phyloP scores from a whole-genome alignment of 2,888 invertebrate species.

The Argynnis bischoffii region DNA sequence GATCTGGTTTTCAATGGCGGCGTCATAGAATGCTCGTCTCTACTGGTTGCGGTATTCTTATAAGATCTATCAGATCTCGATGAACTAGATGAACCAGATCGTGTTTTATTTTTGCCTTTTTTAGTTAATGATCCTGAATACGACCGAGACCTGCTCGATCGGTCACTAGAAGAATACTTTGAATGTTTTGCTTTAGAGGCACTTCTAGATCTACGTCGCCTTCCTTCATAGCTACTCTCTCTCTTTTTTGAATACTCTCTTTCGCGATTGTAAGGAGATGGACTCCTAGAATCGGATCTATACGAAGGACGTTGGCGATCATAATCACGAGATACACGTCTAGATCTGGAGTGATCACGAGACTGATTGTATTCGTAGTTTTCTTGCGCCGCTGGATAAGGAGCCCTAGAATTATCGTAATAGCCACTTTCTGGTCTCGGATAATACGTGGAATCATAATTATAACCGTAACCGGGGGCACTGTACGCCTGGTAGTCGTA shows the following conservation, averaged over 20 bases:
- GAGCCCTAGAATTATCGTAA: slow-evolving; percentile 50
- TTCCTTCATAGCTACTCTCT: slow-evolving; percentile 55
- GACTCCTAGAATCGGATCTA: slow-evolving; percentile 60
- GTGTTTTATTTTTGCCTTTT: slow-evolving; percentile 22
- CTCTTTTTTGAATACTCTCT: slow-evolving; percentile 59
- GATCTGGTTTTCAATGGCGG: slow-evolving; percentile 54
- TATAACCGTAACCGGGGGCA: slow-evolving; percentile 57
- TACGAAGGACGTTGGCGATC: slow-evolving; percentile 51
- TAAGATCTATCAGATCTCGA: slow-evolving; percentile 60
- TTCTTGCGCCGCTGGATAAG: slow-evolving; percentile 45
- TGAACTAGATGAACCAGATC: slow-evolving; percentile 55
- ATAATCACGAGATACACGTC: slow-evolving; percentile 48
- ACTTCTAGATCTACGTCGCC: slow-evolving; percentile 57
- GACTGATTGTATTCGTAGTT: slow-evolving; percentile 47
- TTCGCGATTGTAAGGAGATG: slow-evolving; percentile 60
- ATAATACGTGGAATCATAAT: slow-evolving; percentile 63
- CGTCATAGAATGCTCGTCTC: slow-evolving; percentile 51
- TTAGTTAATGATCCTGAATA: slow-evolving; percentile 54
- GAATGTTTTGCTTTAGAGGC: slow-evolving; percentile 54
- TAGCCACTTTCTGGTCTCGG: slow-evolving; percentile 55
- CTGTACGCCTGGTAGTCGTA: slow-evolving; percentile 67
- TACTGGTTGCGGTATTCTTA: slow-evolving; percentile 47
- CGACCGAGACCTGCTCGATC: slow-evolving; percentile 62
- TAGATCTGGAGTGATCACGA: slow-evolving; percentile 46
- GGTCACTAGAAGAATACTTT: slow-evolving; percentile 68